phyloP scores from a whole-genome alignment of 1,140 invertebrate genomes.

The Papilio aristodemus region DNA sequence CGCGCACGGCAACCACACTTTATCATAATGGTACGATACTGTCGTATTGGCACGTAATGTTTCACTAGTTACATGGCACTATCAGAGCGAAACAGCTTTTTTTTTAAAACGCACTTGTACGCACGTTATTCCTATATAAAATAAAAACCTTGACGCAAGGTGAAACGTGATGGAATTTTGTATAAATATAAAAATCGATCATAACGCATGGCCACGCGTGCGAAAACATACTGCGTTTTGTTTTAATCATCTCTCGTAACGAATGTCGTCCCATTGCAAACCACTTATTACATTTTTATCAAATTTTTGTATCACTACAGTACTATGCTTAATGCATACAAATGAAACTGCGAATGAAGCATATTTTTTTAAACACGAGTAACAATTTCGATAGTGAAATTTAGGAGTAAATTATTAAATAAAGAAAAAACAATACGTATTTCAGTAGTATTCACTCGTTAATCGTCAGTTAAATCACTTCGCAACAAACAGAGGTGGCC shows the following conservation, averaged over 20 bases:
- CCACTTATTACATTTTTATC: constrained; percentile 3
- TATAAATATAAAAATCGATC: constrained; percentile 36
- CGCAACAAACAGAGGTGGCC: constrained; percentile 37
- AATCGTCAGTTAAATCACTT: constrained; percentile 42
- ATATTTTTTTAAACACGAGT: neutral
- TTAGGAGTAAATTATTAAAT: neutral
- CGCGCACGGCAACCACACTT: constrained; percentile 75
- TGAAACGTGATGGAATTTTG: constrained; percentile 53
- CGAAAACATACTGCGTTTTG: constrained; percentile 9
- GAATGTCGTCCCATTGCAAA: constrained; percentile 28
- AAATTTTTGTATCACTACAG: constrained; percentile 2
- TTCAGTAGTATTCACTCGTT: constrained; percentile 16
- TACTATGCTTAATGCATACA: constrained; percentile 1
- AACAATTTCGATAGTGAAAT: neutral
- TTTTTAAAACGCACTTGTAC: constrained; percentile 54
- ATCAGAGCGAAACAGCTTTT: constrained; percentile 52
- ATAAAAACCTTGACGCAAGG: constrained; percentile 52
- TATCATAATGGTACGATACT: constrained; percentile 60
- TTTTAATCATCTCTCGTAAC: constrained; percentile 21
- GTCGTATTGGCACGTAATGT: constrained; percentile 54
- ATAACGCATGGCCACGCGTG: constrained; percentile 10
- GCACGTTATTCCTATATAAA: constrained; percentile 42
- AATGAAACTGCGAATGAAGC: neutral
- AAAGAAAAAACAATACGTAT: neutral
- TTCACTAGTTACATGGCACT: constrained; percentile 57